A percentile compares a stretch with the other conserved stretches of the same genome.
Conservation (phyloP, 2,113 vertebrate genomes). For the Planiliza haematocheilus region DNA sequence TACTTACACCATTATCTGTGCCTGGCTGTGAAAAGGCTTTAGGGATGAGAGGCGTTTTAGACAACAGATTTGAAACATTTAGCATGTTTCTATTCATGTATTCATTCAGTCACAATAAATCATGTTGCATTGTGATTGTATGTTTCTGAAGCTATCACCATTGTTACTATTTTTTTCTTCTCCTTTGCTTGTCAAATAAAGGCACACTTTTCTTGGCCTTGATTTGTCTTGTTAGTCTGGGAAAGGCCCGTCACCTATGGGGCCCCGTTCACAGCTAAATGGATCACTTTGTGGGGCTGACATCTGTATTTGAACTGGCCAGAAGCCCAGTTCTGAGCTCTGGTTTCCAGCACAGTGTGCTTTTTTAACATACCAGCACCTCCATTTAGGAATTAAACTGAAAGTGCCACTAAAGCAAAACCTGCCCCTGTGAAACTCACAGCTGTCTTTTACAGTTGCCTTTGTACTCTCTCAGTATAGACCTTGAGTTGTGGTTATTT, state of each 20-base stretch:
- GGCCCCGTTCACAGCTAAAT: slow-evolving; percentile 25
- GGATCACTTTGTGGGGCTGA: slow-evolving; percentile 51
- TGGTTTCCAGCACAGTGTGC: slow-evolving; percentile 38
- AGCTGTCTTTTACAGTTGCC: slow-evolving; percentile 35
- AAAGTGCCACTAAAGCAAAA: slow-evolving; percentile 60
- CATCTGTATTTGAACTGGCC: slow-evolving; percentile 75
- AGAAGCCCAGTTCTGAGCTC: slow-evolving; percentile 34
- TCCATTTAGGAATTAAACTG: slow-evolving; percentile 42
- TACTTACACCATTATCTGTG: slow-evolving; percentile 43
- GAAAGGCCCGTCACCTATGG: slow-evolving; percentile 18
- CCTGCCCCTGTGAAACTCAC: slow-evolving; percentile 35
- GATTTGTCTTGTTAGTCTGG: slow-evolving; percentile 39
- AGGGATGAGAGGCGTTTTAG: slow-evolving; percentile 46
- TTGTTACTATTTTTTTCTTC: neutral
- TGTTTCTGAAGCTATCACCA: neutral
- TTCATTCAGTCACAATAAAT: slow-evolving; percentile 22
- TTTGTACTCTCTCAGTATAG: slow-evolving; percentile 7
- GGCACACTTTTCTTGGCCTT: slow-evolving; percentile 25
- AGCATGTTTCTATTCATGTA: slow-evolving; percentile 36
- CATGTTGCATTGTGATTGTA: slow-evolving; percentile 5
- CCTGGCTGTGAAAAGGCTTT: slow-evolving; percentile 33
- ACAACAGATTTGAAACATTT: slow-evolving; percentile 52
- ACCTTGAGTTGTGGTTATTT: slow-evolving; percentile 53
- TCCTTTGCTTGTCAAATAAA: slow-evolving; percentile 26
- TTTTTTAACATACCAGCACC: slow-evolving; percentile 54